Evolutionary conservation across 2,888 invertebrate genomes (phyloP).

Genomic region (Zeuzera pyrina): DNA sequence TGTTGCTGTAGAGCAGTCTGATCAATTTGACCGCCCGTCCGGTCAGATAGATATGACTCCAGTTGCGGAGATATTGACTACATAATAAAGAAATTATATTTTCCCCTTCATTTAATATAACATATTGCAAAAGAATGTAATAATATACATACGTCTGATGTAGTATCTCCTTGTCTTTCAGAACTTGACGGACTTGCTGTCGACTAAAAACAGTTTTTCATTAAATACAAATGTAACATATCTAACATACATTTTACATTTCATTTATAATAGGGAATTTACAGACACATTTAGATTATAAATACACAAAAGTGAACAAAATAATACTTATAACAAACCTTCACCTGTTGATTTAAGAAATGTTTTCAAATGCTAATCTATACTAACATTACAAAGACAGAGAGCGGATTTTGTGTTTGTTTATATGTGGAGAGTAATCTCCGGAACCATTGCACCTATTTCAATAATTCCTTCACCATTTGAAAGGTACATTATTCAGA

Average conservation of each 20-base stretch:
- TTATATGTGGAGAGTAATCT: too few relatives aligned
- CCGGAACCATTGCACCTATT: too few relatives aligned
- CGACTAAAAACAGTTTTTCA: conserved; percentile 39
- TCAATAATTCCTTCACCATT: too few relatives aligned
- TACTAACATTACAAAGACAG: too few relatives aligned
- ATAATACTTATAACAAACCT: too few relatives aligned
- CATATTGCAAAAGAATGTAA: not conserved
- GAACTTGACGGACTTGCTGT: conserved; percentile 61
- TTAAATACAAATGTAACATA: not conserved
- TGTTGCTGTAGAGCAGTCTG: conserved; percentile 69
- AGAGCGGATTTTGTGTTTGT: too few relatives aligned
- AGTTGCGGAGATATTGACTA: conserved; percentile 65
- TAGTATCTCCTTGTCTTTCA: conserved; percentile 51
- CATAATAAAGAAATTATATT: too few relatives aligned
- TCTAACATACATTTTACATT: not conserved
- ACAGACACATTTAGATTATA: conserved; percentile 67
- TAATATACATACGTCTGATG: conserved; percentile 48
- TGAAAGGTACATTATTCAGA: too few relatives aligned
- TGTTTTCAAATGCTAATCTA: too few relatives aligned
- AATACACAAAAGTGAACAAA: too few relatives aligned
- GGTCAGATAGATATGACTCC: conserved; percentile 55
- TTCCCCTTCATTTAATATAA: too few relatives aligned
- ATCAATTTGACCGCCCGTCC: conserved; percentile 53
- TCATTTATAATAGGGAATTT: conserved; percentile 18
- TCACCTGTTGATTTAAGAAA: too few relatives aligned